Evolutionary conservation across 2,797 vertebrate genomes (phyloP), one percentile per base, ranked within the genome.

Genomic region (Periparus ater): DNA sequence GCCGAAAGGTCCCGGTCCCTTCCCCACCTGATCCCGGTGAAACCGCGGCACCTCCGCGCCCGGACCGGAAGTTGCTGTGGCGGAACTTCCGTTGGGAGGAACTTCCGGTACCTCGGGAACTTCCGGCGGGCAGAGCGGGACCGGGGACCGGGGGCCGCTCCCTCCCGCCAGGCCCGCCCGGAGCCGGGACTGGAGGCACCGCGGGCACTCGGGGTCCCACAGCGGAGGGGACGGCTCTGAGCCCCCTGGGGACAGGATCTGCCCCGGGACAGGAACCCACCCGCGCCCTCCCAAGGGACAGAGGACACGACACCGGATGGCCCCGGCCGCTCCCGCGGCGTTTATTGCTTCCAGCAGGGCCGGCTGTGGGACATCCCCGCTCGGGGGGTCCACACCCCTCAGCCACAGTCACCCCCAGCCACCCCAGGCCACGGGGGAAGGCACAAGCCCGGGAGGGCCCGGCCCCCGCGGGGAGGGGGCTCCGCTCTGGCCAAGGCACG

Each of bases 301-400:
- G 11, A 76, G 4, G 18, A 89, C 91, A 85, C 6, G 38, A 61
- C 57, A 63, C n/a, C 16, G 32, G 23, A 2, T 34, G 63, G 91
- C 80, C 85, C 91, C 20, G 57, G 80, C 91, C 74, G 85, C 85
- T 83, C 68, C 61, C 17, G 74, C 74, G 74, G 79, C 85, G 4
- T 89, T 92, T 92, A 92, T 92, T 89, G 91, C 85, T 85, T 53
- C 80, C 80, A 85, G 80, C 80, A 48, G 80, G 74, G 80, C 85
- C 68, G 6, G n/a, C 66, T 19, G 15, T 14, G 66, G 32, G 53
- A 30, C 53, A 21, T 29, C 58, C 63, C 57, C 57, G 1, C 55
- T 9, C 12, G 15, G 36, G 54, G 78, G 55, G 7, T 17, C 7
- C 53, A 1, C 40, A 38, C 20, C 45, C 36, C 10, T 25, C 18